Base-by-base conservation (phyloP, 2,888 invertebrate genomes). In the Lampropteryx suffumata region DNA sequence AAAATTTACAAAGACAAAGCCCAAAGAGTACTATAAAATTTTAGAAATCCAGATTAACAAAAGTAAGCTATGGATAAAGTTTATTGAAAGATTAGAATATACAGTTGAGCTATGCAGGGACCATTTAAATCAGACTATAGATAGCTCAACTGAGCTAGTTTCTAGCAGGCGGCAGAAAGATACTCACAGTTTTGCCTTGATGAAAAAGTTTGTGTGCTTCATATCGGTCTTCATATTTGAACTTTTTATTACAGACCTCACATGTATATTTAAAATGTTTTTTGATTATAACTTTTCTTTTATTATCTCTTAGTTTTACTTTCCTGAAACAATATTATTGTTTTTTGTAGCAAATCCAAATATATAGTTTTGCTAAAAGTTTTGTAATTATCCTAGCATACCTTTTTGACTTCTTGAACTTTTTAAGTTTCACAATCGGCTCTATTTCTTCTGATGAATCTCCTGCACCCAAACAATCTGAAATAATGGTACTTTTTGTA, bases 191-290 rank as follows among this genome's bases (percentile, higher is more conserved):
- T 68, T 81, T 81, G 1, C 79, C 86, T 50, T 83, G 69, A 73
- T 90, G 90, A 49, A 70, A 73, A 6, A 79, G 64, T 59, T 78
- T 81, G 45, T 90, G 90, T 24, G 80, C 76, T 62, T 86, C 81
- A 68, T 78, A 82, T 56, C 82, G 71, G 39, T 82, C 78, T 30
- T 57, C 58, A 41, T 73, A 71, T 37, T 72, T 71, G 55, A 87
- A 89, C 43, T 75, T 81, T 61, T 77, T 85, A 35, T 72, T 74
- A 53, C 89, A 89, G 10, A 82, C 29, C 11, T 78, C 73, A 73
- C 89, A 89, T 9, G 73, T 65, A 49, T 71, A 81, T 17, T 65
- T 61, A 37, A 71, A 79, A 54, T 67, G 69, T 57, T 67, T 69
- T 54, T 57, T 71, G 7, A 60, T 62, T 57, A 67, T 67, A 37